Base-by-base conservation (phyloP, 2,113 vertebrate genomes). In the Platysternon megacephalum region DNA sequence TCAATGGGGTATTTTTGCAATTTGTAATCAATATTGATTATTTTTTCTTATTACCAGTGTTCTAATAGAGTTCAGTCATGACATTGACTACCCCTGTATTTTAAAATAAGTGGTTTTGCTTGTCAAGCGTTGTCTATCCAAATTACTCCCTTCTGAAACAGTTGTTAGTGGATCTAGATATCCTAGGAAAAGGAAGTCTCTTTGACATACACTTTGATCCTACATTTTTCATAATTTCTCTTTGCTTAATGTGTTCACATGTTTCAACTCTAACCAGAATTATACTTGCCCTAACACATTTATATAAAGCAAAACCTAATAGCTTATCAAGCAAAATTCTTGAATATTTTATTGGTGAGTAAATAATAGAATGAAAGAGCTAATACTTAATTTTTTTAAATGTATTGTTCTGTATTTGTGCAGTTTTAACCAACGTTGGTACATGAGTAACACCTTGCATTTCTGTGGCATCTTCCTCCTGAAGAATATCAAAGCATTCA, bases 61-160 rank as follows among this genome's bases (percentile, higher is more conserved):
- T 81, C 65, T 82, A 22, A 39, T 3, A 58, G 24, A 48, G 35
- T 11, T 91, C 24, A 46, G 35, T 51, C 74, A 51, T 9, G 46
- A 8, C 46, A 48, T 68, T 26, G 11, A 28, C 48, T 68, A 35
- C 28, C 3, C 35, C 12, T 12, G 52, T 79, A 29, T 94, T n/a
- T 86, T 82, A 74, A 93, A 72, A 39, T 68, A 86, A 74, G 39
- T 19, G 21, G 16, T 5, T 11, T 35, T 72, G 11, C 14, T n/a
- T 85, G n/a, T 85, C 65, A 52, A 61, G 24, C 5, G 5, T 52
- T 0, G 0, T 32, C 86, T 3, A 6, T 0, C 0, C 76, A 79
- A 61, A 3, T 55, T 87, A 51, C 28, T 85, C 1, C 5, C 19
- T 85, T 88, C 74, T 53, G 51, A 51, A 35, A 1, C 8, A 32